Base-by-base conservation (phyloP, 1,140 invertebrate genomes). In the Heliconius melpomene region DNA sequence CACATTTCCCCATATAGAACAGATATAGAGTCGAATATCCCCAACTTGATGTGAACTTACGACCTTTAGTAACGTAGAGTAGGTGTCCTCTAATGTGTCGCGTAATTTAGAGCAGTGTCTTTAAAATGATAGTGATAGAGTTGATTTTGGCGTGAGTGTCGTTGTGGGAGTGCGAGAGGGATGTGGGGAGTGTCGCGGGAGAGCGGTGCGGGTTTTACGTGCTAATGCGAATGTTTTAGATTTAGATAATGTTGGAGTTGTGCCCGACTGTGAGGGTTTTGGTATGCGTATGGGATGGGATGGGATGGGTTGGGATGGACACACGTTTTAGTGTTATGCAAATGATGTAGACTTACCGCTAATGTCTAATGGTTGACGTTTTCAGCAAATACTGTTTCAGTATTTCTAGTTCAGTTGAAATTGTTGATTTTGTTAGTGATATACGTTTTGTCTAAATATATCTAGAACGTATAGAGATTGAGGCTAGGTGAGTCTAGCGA, bases 41-140 rank as follows among this genome's bases (percentile, higher is more conserved):
- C 26, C 0, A 8, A 0, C 16, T 5, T 7, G 1, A 7, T 40
- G 16, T 38, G 72, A 32, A 80, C 77, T 83, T 91, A 83, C 9
- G 85, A 38, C 84, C 70, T 90, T 91, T 82, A 85, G 29, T 38
- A 50, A 50, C 76, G 77, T 78, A n/a, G n/a, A n/a, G 40, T 66
- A 84, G 85, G 86, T 93, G 91, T 93, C 91, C 84, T 93, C 93
- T 94, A 94, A 94, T 93, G 91, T 94, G 91, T 93, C 93, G 90
- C 90, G 85, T 88, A 85, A 89, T 90, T 86, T 87, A 85, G 88
- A 88, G 89, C 88, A 86, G 76, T 89, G 83, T 83, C 87, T 89
- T 89, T 91, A 92, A 86, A 80, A 74, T 52, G 76, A 78, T 72
- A 38, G 77, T 38, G 60, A 75, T 92, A 93, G 82, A 85, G 90